Percentiles rank a stretch among this genome's conserved stretches.
phyloP scores from a whole-genome alignment of 2,113 vertebrate genomes.

The Pomatorhinus ruficollis region DNA sequence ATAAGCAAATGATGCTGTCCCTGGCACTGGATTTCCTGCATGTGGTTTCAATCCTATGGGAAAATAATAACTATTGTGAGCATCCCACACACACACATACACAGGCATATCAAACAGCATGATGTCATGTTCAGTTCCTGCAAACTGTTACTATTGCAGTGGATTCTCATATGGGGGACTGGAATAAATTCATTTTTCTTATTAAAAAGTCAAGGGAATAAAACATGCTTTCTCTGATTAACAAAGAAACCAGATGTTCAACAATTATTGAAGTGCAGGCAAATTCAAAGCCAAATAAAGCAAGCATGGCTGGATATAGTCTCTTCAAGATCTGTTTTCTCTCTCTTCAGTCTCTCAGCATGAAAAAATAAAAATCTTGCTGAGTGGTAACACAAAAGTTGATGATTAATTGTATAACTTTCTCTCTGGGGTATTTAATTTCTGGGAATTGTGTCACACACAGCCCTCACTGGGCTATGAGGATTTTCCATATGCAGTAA shows the following conservation, averaged over 20 bases:
- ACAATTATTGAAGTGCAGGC: conserved; percentile 1
- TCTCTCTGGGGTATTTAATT: conserved; percentile 6
- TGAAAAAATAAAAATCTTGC: conserved; percentile 21
- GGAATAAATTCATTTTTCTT: neutral
- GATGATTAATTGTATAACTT: neutral
- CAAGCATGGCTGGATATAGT: neutral
- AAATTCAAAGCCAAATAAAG: conserved; percentile 50
- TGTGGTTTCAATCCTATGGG: neutral
- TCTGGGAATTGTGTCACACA: neutral
- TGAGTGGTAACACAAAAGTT: conserved; percentile 19
- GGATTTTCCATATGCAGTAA: conserved; percentile 1
- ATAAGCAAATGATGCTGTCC: neutral
- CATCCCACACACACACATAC: accelerated
- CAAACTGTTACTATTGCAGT: neutral
- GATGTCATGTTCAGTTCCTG: neutral
- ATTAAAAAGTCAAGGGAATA: neutral
- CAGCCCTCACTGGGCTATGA: neutral
- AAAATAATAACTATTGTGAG: neutral
- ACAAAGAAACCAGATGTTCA: conserved; percentile 35
- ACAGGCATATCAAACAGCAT: neutral
- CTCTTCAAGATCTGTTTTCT: neutral
- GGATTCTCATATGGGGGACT: neutral
- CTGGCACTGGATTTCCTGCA: accelerated
- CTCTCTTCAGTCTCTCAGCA: neutral
- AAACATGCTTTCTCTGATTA: neutral